A percentile compares a stretch with the other conserved stretches of the same genome.
phyloP scores from a whole-genome alignment of 2,797 vertebrate species.

The Poeciliopsis gracilis region DNA sequence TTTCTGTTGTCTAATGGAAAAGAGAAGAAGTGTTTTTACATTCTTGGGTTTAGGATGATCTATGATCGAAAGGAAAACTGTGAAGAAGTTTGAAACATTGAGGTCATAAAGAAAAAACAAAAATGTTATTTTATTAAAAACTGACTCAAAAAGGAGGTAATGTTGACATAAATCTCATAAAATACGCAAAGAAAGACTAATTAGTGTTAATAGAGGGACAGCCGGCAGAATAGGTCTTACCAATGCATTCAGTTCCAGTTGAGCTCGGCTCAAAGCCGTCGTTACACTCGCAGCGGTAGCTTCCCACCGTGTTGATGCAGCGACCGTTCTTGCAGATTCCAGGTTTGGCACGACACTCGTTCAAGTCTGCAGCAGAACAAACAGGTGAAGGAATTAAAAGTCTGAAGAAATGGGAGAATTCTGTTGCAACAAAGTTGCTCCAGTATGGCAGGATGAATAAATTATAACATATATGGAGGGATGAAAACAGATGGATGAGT shows the following conservation, averaged over 20 bases:
- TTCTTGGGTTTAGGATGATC: background rate
- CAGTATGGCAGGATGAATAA: background rate
- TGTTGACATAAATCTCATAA: background rate
- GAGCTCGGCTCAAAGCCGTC: conserved; percentile 89
- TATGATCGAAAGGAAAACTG: background rate
- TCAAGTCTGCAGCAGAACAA: conserved; percentile 84
- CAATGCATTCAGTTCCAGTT: conserved; percentile 88
- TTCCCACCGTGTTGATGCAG: conserved; percentile 90
- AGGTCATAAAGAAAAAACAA: background rate
- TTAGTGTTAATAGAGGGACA: background rate
- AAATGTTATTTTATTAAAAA: background rate
- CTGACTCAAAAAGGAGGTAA: background rate
- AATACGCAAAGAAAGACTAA: background rate
- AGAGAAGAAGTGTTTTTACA: background rate
- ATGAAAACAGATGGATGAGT: background rate
- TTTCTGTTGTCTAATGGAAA: conserved; percentile 84
- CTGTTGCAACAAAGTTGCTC: background rate
- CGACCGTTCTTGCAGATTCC: conserved; percentile 91
- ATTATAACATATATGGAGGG: background rate
- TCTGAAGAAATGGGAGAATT: background rate
- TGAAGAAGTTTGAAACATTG: background rate
- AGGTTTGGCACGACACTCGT: conserved; percentile 89
- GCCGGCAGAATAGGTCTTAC: conserved; percentile 70
- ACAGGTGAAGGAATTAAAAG: conserved; percentile 5
- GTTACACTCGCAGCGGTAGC: conserved; percentile 91